Base-by-base conservation (phyloP, 2,797 vertebrate species). In the Malacoctenus gilli region DNA sequence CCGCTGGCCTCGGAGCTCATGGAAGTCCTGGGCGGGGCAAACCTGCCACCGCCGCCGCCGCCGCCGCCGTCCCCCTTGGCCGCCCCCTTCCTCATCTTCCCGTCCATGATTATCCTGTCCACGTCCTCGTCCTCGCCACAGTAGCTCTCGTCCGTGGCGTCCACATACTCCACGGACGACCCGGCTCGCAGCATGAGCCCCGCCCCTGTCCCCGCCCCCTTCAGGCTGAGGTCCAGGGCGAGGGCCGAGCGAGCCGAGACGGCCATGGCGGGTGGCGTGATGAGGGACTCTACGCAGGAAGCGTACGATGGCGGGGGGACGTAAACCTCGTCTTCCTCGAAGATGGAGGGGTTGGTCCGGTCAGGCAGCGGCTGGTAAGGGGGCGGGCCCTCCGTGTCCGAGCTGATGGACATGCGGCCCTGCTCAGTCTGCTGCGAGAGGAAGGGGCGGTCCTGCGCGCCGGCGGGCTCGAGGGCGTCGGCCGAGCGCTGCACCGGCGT, bases 391-490 rank as follows among this genome's bases (percentile, higher is more conserved):
- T 99, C 97, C 0, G 93, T 90, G 50, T 98, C 96, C 0, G 95
- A 96, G 88, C 95, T 95, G 81, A 96, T 89, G 0, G 95, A 97
- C 96, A 96, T 97, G 59, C 94, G 94, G 71, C 93, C 95, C 84
- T 94, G 95, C 80, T 96, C 95, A 0, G 89, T 86, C 65, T 93
- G 91, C 47, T 95, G 94, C 0, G 94, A 93, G 50, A 94, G 78
- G 82, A 94, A 13, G 77, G 93, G 89, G 79, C 93, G 35, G 81
- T 89, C 2, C 86, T 88, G 86, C 47, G 71, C 47, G 80, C 52
- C 58, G 77, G 89, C 59, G 84, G 92, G 49, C 79, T 92, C 12
- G 62, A 82, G 68, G 49, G 85, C 10, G 84, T 93, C 83, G 57
- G 92, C 90, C 4, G 93, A 94, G 52, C 95, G 93, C 85, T 95